Conservation (phyloP, 2,113 vertebrate genomes). For the Athene cunicularia region DNA sequence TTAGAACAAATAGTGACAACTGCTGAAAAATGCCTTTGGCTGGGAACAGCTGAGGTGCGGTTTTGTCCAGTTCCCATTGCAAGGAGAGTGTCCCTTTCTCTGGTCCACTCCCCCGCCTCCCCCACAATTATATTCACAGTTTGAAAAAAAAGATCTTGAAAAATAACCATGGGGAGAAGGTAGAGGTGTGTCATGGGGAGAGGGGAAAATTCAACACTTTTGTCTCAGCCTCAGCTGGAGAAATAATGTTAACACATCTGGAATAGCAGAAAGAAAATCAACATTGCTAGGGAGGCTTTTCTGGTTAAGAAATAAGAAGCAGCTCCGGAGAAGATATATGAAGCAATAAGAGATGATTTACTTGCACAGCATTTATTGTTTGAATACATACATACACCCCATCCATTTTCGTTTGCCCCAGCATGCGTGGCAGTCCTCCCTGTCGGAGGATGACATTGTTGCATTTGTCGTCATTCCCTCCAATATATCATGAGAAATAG, state of each 20-base stretch:
- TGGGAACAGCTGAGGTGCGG: not conserved
- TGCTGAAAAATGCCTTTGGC: not conserved
- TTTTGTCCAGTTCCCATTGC: not conserved
- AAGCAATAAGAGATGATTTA: constrained; percentile 37
- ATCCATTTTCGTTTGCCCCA: not conserved
- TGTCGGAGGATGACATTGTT: not conserved
- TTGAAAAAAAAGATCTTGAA: not conserved
- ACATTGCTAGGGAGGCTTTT: not conserved
- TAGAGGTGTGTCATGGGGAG: not conserved
- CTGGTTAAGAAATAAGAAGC: not conserved
- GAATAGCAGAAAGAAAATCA: not conserved
- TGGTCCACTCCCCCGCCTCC: not conserved
- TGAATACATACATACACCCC: not conserved
- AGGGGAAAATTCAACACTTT: not conserved
- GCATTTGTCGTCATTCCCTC: not conserved
- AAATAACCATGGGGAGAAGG: not conserved
- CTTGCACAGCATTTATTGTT: constrained; percentile 6
- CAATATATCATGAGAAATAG: not conserved
- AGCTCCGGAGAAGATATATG: not conserved
- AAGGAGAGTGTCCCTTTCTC: not conserved
- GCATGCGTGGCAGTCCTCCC: rapidly evolving
- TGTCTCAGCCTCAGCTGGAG: not conserved
- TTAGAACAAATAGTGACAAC: not conserved
- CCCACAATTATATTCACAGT: not conserved
- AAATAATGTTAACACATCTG: not conserved